Percentiles rank a stretch among this genome's conserved stretches.
These are phyloP conservation scores for Drosophila aldrichi DNA, from an alignment of 2,888 invertebrate genomes.

Conservation along the genomic window DNA sequence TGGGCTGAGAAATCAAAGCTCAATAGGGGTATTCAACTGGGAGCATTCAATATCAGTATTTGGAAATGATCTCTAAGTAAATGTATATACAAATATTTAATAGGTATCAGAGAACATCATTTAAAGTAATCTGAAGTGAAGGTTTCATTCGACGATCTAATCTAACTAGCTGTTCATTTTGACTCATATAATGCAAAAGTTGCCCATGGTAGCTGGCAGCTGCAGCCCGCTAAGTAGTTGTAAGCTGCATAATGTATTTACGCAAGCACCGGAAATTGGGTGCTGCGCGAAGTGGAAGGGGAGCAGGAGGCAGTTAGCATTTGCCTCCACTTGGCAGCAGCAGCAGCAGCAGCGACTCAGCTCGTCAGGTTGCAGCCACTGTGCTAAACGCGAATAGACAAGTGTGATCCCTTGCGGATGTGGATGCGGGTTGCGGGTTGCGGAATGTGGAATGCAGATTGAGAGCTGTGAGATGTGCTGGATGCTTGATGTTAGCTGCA, in stretches of 20 bases:
- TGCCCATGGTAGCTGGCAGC: conserved; percentile 28
- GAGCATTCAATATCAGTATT: too few relatives aligned
- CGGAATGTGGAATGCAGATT: not conserved
- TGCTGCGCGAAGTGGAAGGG: conserved; percentile 41
- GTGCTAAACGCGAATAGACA: conserved; percentile 75
- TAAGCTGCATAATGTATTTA: conserved; percentile 83
- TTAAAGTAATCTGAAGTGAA: too few relatives aligned
- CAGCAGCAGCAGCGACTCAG: conserved; percentile 15
- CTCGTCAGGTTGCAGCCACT: conserved; percentile 57
- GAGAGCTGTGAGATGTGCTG: conserved; percentile 4
- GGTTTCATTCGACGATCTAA: not conserved
- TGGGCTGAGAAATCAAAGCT: not conserved
- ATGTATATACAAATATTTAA: too few relatives aligned
- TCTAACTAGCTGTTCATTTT: not conserved
- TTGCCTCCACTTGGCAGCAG: conserved; percentile 14
- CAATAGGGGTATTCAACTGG: too few relatives aligned
- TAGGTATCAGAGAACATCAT: too few relatives aligned
- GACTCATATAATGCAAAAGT: not conserved
- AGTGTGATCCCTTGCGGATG: conserved; percentile 71
- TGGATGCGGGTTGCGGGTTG: conserved; percentile 1
- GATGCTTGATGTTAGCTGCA: conserved; percentile 8
- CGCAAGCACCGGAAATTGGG: conserved; percentile 81
- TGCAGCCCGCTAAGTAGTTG: conserved; percentile 69
- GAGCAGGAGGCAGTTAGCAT: conserved; percentile 17
- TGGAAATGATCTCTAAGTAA: too few relatives aligned